Percentiles rank a stretch among this genome's conserved stretches.
phyloP scores from a whole-genome alignment of 2,797 vertebrate genomes.

The Malurus leucopterus region DNA sequence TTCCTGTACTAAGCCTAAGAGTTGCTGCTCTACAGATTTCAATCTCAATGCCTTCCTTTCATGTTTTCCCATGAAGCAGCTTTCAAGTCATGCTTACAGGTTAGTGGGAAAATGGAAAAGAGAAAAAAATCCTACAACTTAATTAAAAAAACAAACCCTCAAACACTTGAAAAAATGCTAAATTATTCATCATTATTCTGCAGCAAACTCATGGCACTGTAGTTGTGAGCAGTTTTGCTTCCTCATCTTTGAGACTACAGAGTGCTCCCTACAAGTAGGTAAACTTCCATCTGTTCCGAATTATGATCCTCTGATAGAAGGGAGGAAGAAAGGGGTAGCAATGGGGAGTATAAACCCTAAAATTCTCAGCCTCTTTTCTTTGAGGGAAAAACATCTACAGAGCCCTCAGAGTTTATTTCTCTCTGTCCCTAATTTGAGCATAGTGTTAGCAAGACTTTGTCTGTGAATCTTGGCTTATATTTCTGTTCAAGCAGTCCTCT shows the following conservation, averaged over 20 bases:
- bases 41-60: background rate
- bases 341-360: background rate
- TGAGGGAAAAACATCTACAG: background rate
- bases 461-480: background rate
- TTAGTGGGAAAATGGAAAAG: background rate
- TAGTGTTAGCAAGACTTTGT: background rate
- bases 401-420: background rate
- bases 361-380: background rate
- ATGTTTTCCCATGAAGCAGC: background rate
- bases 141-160: background rate
- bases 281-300: background rate
- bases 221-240: background rate
- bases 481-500: background rate
- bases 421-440: background rate
- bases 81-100: background rate
- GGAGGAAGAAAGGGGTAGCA: background rate
- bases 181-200: background rate
- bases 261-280: background rate
- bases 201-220: background rate
- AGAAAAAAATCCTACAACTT: background rate
- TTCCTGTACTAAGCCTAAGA: background rate
- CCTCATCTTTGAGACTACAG: background rate
- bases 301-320: background rate
- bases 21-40: background rate
- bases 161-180: background rate